Base-by-base conservation (phyloP, 2,113 vertebrate genomes). In the Psephotus haematonotus region DNA sequence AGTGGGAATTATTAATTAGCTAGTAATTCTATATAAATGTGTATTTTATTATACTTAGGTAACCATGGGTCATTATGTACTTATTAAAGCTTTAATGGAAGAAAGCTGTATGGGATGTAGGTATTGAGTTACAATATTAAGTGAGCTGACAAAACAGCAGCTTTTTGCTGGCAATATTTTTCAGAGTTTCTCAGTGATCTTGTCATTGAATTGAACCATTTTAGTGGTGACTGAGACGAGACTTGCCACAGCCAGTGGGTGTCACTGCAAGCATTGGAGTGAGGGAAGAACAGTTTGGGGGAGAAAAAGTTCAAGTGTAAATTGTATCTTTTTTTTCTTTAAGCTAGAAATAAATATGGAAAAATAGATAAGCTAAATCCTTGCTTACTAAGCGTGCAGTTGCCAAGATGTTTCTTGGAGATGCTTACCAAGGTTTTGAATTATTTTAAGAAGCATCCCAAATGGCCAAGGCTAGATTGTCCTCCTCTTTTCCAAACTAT, bases 241-340 rank as follows among this genome's bases (percentile, higher is more conserved):
- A 12, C 81, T 46, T 44, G 44, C 46, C 17, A 8, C 27, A 53
- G 50, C 94, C 98, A 96, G 85, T 27, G 49, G 95, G 95, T 93
- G 94, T 91, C 85, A 43, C 95, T 92, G 93, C 91, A 82, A 52
- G 39, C 86, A 71, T 63, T 87, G 49, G 18, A 44, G 89, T 67
- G 82, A 87, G 47, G 52, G 49, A 53, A 77, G 60, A 74, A 43
- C 2, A 7, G 6, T 63, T 88, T 14, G 14, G 41, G 60, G 25
- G 22, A 69, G 57, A 43, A 77, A 65, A 65, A 77, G 29, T 22
- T 70, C 37, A 91, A 59, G 23, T 79, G 43, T 80, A 50, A 67
- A 2, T 44, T 35, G 1, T 20, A 24, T 22, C 57, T 44, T 15
- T 28, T 24, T 24, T 44, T 78, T 82, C 65, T 62, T 70, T 1